Base-by-base conservation (phyloP, 2,888 invertebrate species). In the Tetramorium bicarinatum region DNA sequence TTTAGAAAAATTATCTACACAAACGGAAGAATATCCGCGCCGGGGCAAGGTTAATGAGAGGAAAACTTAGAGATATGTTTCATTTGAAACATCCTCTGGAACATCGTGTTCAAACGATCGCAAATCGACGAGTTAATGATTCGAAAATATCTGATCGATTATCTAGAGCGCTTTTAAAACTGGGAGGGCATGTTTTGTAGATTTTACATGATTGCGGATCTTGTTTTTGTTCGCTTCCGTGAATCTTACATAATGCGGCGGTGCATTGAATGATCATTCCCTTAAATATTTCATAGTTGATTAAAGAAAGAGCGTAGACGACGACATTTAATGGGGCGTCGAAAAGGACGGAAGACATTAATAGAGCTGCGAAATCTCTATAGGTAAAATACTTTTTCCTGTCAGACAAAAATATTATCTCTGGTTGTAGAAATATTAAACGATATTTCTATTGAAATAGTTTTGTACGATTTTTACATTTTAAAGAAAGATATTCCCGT, bases 11-110 rank as follows among this genome's bases (percentile, higher is more conserved):
- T 89, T 87, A 89, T 80, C 71, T 76, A 67, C 75, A 66, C 71
- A 72, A 34, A 75, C 64, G 69, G 59, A 62, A 87, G 85, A 90
- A 85, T 75, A 74, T 74, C 59, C 15, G 79, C 88, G 84, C 74
- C 83, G 86, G 59, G 89, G 84, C 93, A 92, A 87, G 81, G 91
- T 91, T 92, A 93, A 92, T 87, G 90, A 80, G 83, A 82, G 91
- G 89, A 92, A 93, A 92, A 92, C 91, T 90, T 71, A 29, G 34
- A 49, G 11, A 75, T 62, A 71, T 21, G 34, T 71, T 38, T 52
- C 52, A 0, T n/a, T 69, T 18, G 29, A 34, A 59, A 34, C 25
- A 38, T 29, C 15, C 49, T 38, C 47, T 41, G 25, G 34, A 34
- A 38, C 18, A 62, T 77, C 75, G 52, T 52, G 79, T 49, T n/a